phyloP scores from a whole-genome alignment of 1,140 invertebrate species.

The Drosophila albomicans region DNA sequence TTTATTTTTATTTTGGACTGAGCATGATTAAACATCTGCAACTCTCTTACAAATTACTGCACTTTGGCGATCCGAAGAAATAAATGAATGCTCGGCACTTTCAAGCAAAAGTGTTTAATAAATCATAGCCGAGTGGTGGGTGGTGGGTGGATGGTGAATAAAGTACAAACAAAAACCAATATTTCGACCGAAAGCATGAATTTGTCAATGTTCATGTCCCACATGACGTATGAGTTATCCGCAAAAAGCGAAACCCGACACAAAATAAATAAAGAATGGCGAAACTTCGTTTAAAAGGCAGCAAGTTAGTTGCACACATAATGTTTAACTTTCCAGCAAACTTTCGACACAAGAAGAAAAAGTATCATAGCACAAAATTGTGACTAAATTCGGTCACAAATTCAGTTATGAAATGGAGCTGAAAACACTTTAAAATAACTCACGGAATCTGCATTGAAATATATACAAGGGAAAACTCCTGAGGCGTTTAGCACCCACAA shows the following conservation, averaged over 20 bases:
- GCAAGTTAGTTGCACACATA: not conserved
- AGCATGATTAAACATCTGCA: constrained; percentile 19
- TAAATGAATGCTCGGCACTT: constrained; percentile 17
- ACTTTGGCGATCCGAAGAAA: constrained; percentile 17
- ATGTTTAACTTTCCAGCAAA: not conserved
- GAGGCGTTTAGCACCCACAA: constrained; percentile 3
- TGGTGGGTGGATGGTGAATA: no score
- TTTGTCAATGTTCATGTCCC: constrained; percentile 39
- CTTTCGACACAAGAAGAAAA: not conserved
- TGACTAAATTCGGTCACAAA: not conserved
- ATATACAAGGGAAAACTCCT: not conserved
- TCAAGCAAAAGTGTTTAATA: constrained; percentile 30
- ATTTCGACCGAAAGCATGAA: constrained; percentile 22
- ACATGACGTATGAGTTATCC: constrained; percentile 36
- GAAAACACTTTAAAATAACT: constrained; percentile 6
- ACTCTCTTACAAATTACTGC: constrained; percentile 27
- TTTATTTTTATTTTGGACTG: not conserved
- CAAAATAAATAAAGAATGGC: not conserved
- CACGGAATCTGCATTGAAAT: not conserved
- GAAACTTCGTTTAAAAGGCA: not conserved
- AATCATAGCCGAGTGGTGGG: constrained; percentile 12
- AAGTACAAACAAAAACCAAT: constrained; percentile 21
- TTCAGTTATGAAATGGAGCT: constrained; percentile 8
- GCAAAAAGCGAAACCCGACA: not conserved
- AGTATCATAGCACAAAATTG: not conserved